Percentiles rank a stretch among this genome's conserved stretches.
phyloP scores from a whole-genome alignment of 1,140 invertebrate species.

The Heliothis virescens region DNA sequence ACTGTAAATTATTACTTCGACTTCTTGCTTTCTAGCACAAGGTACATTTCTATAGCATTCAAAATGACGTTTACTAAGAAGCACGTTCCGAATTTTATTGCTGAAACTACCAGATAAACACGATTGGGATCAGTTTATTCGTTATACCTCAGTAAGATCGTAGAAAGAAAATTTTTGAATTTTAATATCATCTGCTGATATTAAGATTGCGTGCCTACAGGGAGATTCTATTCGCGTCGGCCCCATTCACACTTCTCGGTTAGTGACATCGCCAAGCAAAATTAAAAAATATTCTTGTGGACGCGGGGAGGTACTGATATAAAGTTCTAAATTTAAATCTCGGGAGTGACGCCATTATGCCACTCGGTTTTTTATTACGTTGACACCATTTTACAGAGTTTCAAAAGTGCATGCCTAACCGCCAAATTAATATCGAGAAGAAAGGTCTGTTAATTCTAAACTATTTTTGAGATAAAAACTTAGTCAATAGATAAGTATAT shows the following conservation, averaged over 20 bases:
- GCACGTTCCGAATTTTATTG: constrained; percentile 27
- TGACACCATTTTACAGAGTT: constrained; percentile 39
- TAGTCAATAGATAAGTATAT: constrained; percentile 49
- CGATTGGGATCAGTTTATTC: not conserved
- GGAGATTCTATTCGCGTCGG: constrained; percentile 62
- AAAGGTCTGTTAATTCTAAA: constrained; percentile 21
- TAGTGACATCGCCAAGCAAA: constrained; percentile 69
- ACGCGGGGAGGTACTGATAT: constrained; percentile 68
- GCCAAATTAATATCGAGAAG: constrained; percentile 30
- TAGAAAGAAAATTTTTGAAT: constrained; percentile 8
- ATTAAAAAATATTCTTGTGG: constrained; percentile 67
- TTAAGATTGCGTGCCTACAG: constrained; percentile 14
- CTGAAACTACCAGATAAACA: constrained; percentile 17
- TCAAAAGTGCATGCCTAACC: constrained; percentile 10
- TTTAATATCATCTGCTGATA: constrained; percentile 34
- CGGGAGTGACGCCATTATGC: constrained; percentile 60
- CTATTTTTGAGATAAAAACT: constrained; percentile 39
- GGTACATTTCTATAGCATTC: constrained; percentile 42
- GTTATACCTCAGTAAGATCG: not conserved
- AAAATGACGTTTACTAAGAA: constrained; percentile 28
- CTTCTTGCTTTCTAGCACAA: constrained; percentile 32
- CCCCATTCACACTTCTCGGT: constrained; percentile 69
- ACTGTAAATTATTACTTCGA: constrained; percentile 68
- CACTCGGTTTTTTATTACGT: constrained; percentile 57
- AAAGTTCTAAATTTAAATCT: constrained; percentile 83